A percentile compares a stretch with the other conserved stretches of the same genome.
Conservation (phyloP, 2,888 invertebrate genomes). For the Oscheius myriophilus region DNA sequence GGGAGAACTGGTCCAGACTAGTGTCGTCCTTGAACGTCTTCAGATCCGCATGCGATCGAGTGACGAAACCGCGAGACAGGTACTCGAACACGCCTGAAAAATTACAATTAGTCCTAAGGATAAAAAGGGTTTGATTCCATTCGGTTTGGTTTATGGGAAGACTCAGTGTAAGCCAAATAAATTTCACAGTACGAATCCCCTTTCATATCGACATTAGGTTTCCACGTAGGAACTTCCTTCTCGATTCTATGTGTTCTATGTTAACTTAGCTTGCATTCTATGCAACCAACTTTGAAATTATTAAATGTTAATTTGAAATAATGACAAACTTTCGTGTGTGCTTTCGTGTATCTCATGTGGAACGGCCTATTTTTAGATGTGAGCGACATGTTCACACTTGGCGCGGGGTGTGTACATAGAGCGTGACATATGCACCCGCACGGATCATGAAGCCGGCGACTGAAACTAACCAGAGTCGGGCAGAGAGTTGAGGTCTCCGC, state of each 20-base stretch:
- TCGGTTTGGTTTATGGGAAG: no score
- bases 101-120: neutral
- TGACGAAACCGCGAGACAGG: conserved; percentile 87
- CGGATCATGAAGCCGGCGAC: neutral
- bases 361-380: neutral
- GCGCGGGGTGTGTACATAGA: neutral
- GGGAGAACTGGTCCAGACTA: conserved; percentile 57
- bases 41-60: conserved; percentile 92
- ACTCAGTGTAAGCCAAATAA: no score
- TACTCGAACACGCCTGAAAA: conserved; percentile 90
- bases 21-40: conserved; percentile 80
- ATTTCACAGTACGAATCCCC: no score
- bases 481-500: conserved; percentile 97
- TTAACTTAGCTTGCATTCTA: no score
- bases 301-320: no score
- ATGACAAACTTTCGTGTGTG: no score
- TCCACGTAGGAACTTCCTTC: no score
- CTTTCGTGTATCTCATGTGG: neutral
- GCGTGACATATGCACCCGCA: neutral
- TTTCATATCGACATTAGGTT: no score
- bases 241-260: no score
- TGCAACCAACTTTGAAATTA: no score
- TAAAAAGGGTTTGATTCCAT: no score
- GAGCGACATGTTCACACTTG: conserved; percentile 7
- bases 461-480: conserved; percentile 86